Conservation (phyloP, 2,113 vertebrate species). For the Thamnaconus septentrionalis region DNA sequence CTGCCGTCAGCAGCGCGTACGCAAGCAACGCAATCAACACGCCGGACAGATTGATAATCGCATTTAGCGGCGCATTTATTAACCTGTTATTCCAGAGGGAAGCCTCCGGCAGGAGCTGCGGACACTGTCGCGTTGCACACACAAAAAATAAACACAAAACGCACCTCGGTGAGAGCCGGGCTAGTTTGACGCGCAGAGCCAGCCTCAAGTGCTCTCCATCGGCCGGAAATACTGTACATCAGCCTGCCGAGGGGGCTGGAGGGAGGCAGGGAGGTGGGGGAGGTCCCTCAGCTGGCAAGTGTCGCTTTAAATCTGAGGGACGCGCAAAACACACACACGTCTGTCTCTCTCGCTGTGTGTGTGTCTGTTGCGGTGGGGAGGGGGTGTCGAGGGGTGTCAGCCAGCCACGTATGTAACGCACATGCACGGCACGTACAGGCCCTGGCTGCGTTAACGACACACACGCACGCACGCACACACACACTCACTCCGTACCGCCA, state of each 20-base stretch:
- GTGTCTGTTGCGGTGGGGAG: too few relatives aligned
- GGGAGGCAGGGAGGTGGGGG: too few relatives aligned
- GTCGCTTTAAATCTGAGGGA: too few relatives aligned
- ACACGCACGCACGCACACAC: neutral
- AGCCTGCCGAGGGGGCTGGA: too few relatives aligned
- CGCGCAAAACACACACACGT: too few relatives aligned
- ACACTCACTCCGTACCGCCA: conserved; percentile 17
- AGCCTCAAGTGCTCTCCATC: too few relatives aligned
- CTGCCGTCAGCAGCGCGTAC: conserved; percentile 14
- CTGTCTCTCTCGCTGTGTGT: too few relatives aligned
- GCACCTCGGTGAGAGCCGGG: neutral
- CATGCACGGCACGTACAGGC: conserved; percentile 2
- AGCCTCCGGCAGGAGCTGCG: too few relatives aligned
- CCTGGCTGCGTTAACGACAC: neutral
- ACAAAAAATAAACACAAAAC: neutral
- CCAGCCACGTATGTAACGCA: neutral
- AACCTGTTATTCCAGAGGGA: conserved; percentile 3
- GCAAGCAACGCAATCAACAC: too few relatives aligned
- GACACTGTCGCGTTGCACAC: neutral
- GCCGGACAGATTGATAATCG: conserved; percentile 42
- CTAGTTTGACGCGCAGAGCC: too few relatives aligned
- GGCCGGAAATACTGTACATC: too few relatives aligned
- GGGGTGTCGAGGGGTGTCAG: neutral
- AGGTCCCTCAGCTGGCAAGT: too few relatives aligned
- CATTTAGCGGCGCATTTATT: conserved; percentile 43